Conservation (phyloP, 2,888 invertebrate genomes). For the Adineta ricciae region DNA sequence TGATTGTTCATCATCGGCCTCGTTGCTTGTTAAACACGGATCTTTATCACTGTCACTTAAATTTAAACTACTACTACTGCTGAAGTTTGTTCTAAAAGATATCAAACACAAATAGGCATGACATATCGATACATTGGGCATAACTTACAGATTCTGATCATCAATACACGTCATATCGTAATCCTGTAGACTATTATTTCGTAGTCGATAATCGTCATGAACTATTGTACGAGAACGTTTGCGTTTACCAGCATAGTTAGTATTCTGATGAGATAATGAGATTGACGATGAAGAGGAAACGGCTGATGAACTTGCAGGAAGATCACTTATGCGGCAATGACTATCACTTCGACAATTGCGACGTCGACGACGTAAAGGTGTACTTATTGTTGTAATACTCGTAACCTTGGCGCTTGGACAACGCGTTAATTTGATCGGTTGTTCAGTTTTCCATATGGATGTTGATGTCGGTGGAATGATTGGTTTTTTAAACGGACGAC, state of each 20-base stretch:
- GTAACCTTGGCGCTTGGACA: not conserved
- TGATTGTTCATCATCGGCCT: conserved; percentile 17
- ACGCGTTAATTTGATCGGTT: not conserved
- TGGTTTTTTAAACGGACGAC: conserved; percentile 17
- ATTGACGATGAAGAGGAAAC: not conserved
- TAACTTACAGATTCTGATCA: not conserved
- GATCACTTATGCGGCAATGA: not conserved
- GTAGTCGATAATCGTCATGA: not conserved
- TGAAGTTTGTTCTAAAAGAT: not conserved
- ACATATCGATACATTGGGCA: too few species aligned
- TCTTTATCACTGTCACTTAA: conserved; percentile 18
- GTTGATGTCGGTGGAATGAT: not conserved
- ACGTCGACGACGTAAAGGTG: not conserved
- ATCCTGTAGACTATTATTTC: not conserved
- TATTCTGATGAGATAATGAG: not conserved
- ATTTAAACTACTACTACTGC: conserved; percentile 17
- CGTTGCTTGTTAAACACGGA: not conserved
- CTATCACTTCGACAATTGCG: not conserved
- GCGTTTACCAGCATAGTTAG: not conserved
- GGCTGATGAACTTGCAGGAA: not conserved
- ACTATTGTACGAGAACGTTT: not conserved
- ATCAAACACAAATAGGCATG: not conserved
- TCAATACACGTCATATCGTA: not conserved
- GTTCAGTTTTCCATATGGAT: not conserved
- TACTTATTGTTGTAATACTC: not conserved